Base-by-base conservation (phyloP, 2,888 invertebrate species). In the Euspilapteryx auroguttella region DNA sequence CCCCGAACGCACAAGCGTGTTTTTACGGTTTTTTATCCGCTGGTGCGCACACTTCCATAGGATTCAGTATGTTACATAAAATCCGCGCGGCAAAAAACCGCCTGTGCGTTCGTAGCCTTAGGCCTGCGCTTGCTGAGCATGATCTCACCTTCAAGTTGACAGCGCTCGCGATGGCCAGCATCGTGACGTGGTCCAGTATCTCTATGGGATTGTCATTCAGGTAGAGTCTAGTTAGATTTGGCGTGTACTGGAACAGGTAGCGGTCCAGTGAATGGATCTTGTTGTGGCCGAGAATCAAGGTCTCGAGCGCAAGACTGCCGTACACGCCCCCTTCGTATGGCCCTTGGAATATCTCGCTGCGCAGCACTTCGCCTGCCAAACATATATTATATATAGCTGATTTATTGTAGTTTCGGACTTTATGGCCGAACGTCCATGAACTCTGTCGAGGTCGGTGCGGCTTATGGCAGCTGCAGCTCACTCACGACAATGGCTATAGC, bases 261-360 rank as follows among this genome's bases (percentile, higher is more conserved):
- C 71, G 61, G 44, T 81, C 79, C 37, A 86, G 47, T 3, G 81
- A 80, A 40, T 80, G 79, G 29, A 86, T 80, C 41, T 75, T 50
- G 49, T 86, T 86, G 50, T 81, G 76, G 11, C 82, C 81, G 21
- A 86, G 56, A 47, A 83, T 80, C 14, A 86, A 49, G 8, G 81
- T 78, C 42, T 79, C 75, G 31, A 86, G 40, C 0, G 69, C 71
- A 22, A 86, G 80, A 27, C 79, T 78, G 34, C 76, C 75, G 52
- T 80, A 85, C 12, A 58, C 57, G 3, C 65, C 65, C 30, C 71
- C 57, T 33, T 73, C 75, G 48, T 82, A 85, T 0, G 80, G 80
- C 0, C 86, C 86, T 44, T 81, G 81, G 53, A 86, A 86, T 32
- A 84, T 78, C 39, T 84, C 83, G 12, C 81, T 71, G 26, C 78